Conservation (phyloP, 2,113 vertebrate species). For the Bambusicola thoracicus region DNA sequence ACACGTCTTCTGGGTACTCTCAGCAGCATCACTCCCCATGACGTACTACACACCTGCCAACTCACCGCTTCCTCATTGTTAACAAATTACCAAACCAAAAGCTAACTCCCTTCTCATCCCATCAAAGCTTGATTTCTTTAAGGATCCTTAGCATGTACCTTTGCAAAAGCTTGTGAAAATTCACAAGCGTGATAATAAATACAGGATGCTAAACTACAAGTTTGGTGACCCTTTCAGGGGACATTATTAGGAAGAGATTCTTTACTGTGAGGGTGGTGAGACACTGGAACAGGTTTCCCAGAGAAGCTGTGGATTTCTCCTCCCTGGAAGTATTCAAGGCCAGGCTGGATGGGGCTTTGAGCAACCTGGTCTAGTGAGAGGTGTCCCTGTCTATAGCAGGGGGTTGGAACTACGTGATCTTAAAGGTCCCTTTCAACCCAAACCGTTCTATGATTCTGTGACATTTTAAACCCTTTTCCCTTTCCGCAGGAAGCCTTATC, state of each 20-base stretch:
- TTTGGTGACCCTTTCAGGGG: background rate
- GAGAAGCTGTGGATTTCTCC: too few relatives aligned
- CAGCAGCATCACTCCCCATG: background rate
- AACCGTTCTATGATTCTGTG: too few relatives aligned
- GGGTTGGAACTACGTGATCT: too few relatives aligned
- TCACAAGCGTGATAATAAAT: rapidly evolving
- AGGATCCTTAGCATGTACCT: background rate
- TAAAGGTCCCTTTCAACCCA: too few relatives aligned
- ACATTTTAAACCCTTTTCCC: background rate
- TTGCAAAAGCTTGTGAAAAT: background rate
- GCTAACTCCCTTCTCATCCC: background rate
- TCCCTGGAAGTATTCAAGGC: too few relatives aligned
- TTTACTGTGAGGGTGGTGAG: too few relatives aligned
- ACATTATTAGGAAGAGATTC: too few relatives aligned
- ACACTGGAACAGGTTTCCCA: too few relatives aligned
- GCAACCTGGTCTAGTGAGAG: too few relatives aligned
- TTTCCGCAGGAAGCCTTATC: background rate
- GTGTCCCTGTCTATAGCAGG: too few relatives aligned
- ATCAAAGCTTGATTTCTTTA: background rate
- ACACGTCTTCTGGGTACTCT: background rate
- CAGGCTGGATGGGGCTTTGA: too few relatives aligned
- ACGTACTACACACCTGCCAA: background rate
- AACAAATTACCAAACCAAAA: background rate
- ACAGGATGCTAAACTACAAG: background rate
- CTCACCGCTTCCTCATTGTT: background rate